Percentiles rank a stretch among this genome's conserved stretches.
These are phyloP conservation scores for Actinernus sp. DNA, from an alignment of 92 coral and sea anemone genomes.

Conservation along the genomic window DNA sequence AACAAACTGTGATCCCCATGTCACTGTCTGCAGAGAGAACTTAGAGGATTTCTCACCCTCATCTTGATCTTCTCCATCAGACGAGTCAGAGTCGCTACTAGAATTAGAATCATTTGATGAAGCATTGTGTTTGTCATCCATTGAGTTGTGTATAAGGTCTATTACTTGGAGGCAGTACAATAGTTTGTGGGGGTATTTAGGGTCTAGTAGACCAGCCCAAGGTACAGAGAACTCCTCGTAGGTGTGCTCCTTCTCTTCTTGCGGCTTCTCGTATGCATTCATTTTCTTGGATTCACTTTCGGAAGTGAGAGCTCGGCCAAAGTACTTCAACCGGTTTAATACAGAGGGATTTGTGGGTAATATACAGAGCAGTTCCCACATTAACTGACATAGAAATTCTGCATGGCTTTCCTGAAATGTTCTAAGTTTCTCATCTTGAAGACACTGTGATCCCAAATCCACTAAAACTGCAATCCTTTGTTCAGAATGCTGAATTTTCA, in stretches of 20 bases:
- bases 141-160: constrained; percentile 78
- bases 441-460: background rate
- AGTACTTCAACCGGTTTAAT: constrained; percentile 76
- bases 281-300: constrained; percentile 16
- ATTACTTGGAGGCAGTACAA: constrained; percentile 92
- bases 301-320: constrained; percentile 55
- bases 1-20: constrained; percentile 91
- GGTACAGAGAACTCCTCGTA: constrained; percentile 53
- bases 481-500: background rate
- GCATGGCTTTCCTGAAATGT: constrained; percentile 56
- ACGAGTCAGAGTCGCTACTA: constrained; percentile 82
- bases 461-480: background rate
- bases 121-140: constrained; percentile 45
- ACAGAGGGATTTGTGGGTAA: constrained; percentile 89
- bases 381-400: constrained; percentile 81
- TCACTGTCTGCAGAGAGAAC: constrained; percentile 11
- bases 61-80: constrained; percentile 93
- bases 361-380: constrained; percentile 92
- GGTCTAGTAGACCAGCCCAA: constrained; percentile 83
- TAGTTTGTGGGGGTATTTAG: constrained; percentile 87
- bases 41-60: constrained; percentile 33
- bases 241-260: constrained; percentile 14
- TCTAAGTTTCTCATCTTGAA: constrained; percentile 3
- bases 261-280: background rate
- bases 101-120: constrained; percentile 66